These are phyloP conservation scores for Tribolium madens DNA, from an alignment of 1,140 invertebrate genomes.

Conservation along the genomic window DNA sequence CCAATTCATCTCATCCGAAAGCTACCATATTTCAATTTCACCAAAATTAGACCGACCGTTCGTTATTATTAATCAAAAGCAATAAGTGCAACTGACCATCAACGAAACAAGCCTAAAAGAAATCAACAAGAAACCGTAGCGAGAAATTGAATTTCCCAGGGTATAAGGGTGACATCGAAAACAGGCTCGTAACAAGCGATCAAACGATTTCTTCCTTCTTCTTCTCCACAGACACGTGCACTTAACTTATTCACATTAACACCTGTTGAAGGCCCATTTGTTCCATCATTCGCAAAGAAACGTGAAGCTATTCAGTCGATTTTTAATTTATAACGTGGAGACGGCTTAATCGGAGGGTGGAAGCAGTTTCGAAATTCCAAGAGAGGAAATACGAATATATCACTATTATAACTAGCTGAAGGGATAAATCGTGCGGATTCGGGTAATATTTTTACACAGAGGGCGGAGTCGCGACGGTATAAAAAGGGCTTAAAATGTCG, in stretches of 20 bases:
- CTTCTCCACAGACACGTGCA: conserved; percentile 3
- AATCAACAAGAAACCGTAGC: background rate
- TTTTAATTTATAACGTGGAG: conserved; percentile 7
- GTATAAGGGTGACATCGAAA: background rate
- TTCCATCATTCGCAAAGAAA: background rate
- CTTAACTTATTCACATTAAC: conserved; percentile 35
- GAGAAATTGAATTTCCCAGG: conserved; percentile 29
- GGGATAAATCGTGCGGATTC: conserved; percentile 18
- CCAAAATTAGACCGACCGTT: background rate
- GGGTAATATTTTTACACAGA: conserved; percentile 11
- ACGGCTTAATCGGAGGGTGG: background rate
- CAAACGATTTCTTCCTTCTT: conserved; percentile 21
- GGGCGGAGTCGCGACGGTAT: background rate
- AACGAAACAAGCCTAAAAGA: background rate
- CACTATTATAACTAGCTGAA: conserved; percentile 19
- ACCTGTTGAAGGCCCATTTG: conserved; percentile 18
- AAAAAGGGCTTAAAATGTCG: conserved; percentile 10
- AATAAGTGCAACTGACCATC: conserved; percentile 14
- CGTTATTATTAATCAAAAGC: conserved; percentile 20
- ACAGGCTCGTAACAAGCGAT: conserved; percentile 21
- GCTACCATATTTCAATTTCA: background rate
- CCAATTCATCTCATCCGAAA: background rate
- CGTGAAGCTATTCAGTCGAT: conserved; percentile 8
- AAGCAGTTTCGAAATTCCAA: background rate
- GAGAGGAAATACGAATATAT: background rate